Conservation (phyloP, 2,113 vertebrate species). For the Labeo rohita region DNA sequence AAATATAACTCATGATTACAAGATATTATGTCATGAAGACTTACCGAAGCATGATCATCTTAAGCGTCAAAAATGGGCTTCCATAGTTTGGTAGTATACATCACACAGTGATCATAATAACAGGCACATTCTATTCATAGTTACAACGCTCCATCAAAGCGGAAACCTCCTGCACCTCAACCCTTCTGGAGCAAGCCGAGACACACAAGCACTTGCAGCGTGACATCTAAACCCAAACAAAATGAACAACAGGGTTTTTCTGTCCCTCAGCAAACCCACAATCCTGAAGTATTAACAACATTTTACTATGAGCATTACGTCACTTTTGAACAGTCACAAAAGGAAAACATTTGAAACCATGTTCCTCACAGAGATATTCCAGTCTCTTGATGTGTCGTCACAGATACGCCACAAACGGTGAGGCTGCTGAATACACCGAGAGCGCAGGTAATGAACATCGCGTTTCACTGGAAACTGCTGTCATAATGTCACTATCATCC, state of each 20-base stretch:
- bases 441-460: not conserved
- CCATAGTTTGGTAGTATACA: constrained; percentile 48
- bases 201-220: constrained; percentile 36
- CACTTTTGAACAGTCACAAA: constrained; percentile 23
- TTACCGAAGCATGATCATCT: not conserved
- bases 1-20: not conserved
- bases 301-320: constrained; percentile 24
- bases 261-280: constrained; percentile 2
- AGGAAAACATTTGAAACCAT: constrained; percentile 18
- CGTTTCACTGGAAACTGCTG: not conserved
- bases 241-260: not conserved
- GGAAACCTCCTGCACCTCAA: constrained; percentile 12
- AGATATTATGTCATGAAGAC: not conserved
- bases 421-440: constrained; percentile 13
- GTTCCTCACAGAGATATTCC: constrained; percentile 34
- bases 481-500: constrained; percentile 2
- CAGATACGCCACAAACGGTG: not conserved
- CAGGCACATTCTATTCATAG: constrained; percentile 49
- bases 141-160: constrained; percentile 31
- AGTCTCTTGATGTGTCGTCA: constrained; percentile 23
- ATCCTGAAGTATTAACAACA: not conserved
- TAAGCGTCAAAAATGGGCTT: not conserved
- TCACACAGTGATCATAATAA: constrained; percentile 61
- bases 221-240: constrained; percentile 16
- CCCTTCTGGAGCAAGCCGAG: constrained; percentile 22